These are phyloP conservation scores for Nothura maculosa DNA, from an alignment of 2,797 vertebrate genomes.

Conservation along the genomic window DNA sequence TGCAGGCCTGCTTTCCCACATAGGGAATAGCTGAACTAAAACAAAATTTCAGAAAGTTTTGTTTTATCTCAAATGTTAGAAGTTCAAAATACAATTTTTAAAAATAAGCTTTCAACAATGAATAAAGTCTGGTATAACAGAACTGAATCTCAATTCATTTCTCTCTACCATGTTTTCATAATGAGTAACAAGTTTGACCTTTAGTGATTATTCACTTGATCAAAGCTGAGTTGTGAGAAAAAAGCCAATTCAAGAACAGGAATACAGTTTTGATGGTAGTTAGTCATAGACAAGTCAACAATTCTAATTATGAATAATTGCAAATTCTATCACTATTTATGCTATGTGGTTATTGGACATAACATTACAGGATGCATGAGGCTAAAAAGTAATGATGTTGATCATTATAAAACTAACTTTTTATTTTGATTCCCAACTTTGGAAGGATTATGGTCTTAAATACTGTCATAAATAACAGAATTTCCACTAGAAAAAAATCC, in stretches of 20 bases:
- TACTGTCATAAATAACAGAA: background rate
- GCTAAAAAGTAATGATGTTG: background rate
- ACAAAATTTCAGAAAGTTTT: background rate
- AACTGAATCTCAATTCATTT: fast-evolving
- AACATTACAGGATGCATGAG: background rate
- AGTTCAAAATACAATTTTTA: background rate
- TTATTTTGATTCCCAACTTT: background rate
- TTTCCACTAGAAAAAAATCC: background rate
- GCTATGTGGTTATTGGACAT: background rate
- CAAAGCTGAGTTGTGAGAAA: background rate
- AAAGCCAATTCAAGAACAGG: background rate
- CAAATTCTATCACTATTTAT: background rate
- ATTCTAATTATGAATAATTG: background rate
- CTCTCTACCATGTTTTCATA: background rate
- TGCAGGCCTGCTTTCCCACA: background rate
- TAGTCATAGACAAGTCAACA: background rate
- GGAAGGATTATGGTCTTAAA: background rate
- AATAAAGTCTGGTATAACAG: background rate
- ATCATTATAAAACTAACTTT: background rate
- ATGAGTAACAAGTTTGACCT: background rate
- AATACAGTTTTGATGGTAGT: background rate
- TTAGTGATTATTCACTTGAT: constrained; percentile 5
- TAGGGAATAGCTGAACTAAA: background rate
- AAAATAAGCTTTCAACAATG: background rate
- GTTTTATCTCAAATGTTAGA: background rate